A percentile compares a stretch with the other conserved stretches of the same genome.
Conservation (phyloP, 2,797 vertebrate genomes). For the Sebastolobus altivelis region DNA sequence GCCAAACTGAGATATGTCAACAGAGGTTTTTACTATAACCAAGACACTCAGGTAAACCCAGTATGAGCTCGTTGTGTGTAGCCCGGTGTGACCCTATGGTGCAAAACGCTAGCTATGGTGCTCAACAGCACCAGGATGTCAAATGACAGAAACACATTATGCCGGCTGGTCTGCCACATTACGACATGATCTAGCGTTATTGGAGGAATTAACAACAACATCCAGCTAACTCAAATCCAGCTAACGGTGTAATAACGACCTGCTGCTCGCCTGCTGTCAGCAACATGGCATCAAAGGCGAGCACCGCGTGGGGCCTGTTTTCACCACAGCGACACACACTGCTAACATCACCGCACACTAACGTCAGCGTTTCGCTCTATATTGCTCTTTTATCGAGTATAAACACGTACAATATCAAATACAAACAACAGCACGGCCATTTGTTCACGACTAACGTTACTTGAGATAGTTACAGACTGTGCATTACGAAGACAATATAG, state of each 20-base stretch:
- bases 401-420: not conserved
- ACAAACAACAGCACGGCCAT: not conserved
- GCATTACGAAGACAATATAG: not conserved
- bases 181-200: not conserved
- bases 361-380: not conserved
- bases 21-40: not conserved
- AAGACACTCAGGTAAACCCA: not conserved
- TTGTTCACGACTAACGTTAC: not conserved
- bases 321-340: slow-evolving; percentile 27
- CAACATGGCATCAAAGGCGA: slow-evolving; percentile 66
- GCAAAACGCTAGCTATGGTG: slow-evolving; percentile 34
- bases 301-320: slow-evolving; percentile 74
- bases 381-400: rapidly evolving
- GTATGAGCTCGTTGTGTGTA: slow-evolving; percentile 3
- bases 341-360: slow-evolving; percentile 30
- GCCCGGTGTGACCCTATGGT: slow-evolving; percentile 4
- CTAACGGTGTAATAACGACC: not conserved
- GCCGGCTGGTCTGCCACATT: not conserved
- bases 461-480: not conserved
- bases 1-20: not conserved
- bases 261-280: slow-evolving; percentile 54
- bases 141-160: not conserved
- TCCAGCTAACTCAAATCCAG: not conserved
- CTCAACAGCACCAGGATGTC: slow-evolving; percentile 5
- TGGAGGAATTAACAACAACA: too few species aligned